Evolutionary conservation across 2,888 invertebrate species (phyloP).

Genomic region (Noctua janthe): DNA sequence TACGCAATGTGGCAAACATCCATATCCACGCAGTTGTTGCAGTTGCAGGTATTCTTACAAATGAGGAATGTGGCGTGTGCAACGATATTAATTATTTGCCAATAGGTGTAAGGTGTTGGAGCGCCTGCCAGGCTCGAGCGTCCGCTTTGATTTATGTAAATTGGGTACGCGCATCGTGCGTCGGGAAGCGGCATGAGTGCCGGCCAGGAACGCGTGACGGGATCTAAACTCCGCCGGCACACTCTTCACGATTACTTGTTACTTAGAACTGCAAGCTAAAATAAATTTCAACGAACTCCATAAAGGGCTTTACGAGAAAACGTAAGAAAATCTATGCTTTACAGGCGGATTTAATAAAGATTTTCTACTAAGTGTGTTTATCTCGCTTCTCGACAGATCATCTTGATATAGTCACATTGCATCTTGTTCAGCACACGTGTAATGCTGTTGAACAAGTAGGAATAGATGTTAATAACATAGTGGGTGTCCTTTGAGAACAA

Average conservation of each 20-base stretch:
- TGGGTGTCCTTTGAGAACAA: slow-evolving; percentile 6
- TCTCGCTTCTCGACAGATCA: slow-evolving; percentile 30
- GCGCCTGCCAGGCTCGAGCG: slow-evolving; percentile 68
- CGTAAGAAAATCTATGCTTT: slow-evolving; percentile 37
- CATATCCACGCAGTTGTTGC: slow-evolving; percentile 41
- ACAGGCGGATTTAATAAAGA: slow-evolving; percentile 36
- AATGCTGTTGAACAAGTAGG: slow-evolving; percentile 34
- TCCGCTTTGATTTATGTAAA: slow-evolving; percentile 82
- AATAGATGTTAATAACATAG: slow-evolving; percentile 46
- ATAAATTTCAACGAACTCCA: slow-evolving; percentile 61
- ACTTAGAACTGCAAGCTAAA: slow-evolving; percentile 55
- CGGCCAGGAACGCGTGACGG: slow-evolving; percentile 70
- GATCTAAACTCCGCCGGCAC: slow-evolving; percentile 60
- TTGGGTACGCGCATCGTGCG: slow-evolving; percentile 75
- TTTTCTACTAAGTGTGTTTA: slow-evolving; percentile 25
- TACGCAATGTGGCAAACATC: slow-evolving; percentile 46
- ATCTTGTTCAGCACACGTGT: slow-evolving; percentile 36
- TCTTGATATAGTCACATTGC: slow-evolving; percentile 41
- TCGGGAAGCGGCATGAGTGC: slow-evolving; percentile 69
- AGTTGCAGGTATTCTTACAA: slow-evolving; percentile 53
- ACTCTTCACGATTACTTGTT: slow-evolving; percentile 61
- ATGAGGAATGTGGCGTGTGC: slow-evolving; percentile 56
- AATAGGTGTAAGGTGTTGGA: slow-evolving; percentile 74
- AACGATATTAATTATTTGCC: slow-evolving; percentile 72
- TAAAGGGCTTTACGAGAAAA: slow-evolving; percentile 46